Conservation (phyloP, 2,113 vertebrate species). For the Leptosomus discolor region DNA sequence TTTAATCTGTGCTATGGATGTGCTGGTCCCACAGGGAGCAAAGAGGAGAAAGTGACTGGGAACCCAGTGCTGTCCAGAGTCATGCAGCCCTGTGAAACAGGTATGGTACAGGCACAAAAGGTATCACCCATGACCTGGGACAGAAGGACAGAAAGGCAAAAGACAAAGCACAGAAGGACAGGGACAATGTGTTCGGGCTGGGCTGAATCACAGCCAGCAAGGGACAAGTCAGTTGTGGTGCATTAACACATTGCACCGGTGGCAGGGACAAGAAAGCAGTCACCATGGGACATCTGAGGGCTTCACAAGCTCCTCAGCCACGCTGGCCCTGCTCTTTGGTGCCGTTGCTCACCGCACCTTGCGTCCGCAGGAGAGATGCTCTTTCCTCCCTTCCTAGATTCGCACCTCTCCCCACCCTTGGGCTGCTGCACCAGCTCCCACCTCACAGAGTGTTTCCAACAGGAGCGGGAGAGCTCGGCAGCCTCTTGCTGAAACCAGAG, state of each 20-base stretch:
- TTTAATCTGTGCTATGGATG: background rate
- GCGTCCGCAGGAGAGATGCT: background rate
- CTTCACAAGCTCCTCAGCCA: background rate
- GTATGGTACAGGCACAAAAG: no score
- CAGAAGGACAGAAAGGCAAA: background rate
- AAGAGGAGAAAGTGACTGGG: background rate
- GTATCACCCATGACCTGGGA: background rate
- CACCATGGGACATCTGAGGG: background rate
- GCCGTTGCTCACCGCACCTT: background rate
- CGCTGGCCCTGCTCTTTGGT: background rate
- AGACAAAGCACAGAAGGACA: accelerated
- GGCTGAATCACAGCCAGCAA: background rate
- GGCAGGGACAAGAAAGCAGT: background rate
- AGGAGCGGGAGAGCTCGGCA: background rate
- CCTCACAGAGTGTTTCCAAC: background rate
- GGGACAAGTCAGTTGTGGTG: background rate
- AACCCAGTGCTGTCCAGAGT: background rate
- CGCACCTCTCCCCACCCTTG: background rate
- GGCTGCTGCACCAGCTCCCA: background rate
- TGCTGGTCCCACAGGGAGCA: background rate
- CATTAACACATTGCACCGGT: background rate
- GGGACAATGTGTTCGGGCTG: background rate
- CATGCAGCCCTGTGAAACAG: accelerated
- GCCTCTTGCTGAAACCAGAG: background rate
- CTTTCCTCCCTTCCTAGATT: background rate